These are phyloP conservation scores for Esox masquinongy DNA, from an alignment of 2,797 vertebrate genomes.

Conservation along the genomic window DNA sequence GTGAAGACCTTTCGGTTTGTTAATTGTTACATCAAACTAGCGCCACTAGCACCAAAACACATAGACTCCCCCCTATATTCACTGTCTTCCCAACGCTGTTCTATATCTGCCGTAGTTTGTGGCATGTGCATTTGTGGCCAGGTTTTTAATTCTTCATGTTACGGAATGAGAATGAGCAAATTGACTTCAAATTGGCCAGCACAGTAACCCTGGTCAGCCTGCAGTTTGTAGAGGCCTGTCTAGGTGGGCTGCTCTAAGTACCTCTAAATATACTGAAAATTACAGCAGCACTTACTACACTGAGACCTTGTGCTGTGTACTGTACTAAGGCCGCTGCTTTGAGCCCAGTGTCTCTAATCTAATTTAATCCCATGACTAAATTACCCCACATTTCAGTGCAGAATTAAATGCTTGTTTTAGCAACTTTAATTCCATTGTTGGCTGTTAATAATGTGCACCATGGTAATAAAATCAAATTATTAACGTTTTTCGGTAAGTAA, in stretches of 20 bases:
- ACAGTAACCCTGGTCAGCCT: slow-evolving; percentile 71
- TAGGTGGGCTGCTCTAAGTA: too few species aligned
- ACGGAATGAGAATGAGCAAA: too few species aligned
- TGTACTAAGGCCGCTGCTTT: slow-evolving; percentile 82
- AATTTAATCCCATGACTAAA: slow-evolving; percentile 74
- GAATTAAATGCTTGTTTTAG: slow-evolving; percentile 87
- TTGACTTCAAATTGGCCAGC: too few species aligned
- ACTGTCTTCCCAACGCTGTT: too few species aligned
- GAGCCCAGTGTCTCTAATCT: slow-evolving; percentile 85
- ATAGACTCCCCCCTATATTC: too few species aligned
- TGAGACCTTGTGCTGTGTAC: slow-evolving; percentile 82
- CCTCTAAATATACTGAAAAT: slow-evolving; percentile 70
- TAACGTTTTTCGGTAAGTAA: slow-evolving; percentile 92
- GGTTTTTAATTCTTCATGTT: too few species aligned
- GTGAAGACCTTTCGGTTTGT: background rate
- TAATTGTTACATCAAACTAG: background rate
- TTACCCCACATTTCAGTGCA: slow-evolving; percentile 87
- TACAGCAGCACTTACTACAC: slow-evolving; percentile 75
- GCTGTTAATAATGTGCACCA: slow-evolving; percentile 84
- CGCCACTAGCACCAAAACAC: too few species aligned
- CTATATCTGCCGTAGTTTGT: too few species aligned
- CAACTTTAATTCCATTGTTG: slow-evolving; percentile 86
- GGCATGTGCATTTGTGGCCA: too few species aligned
- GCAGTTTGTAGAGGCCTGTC: slow-evolving; percentile 65
- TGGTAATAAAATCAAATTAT: slow-evolving; percentile 95